Conservation (phyloP, 2,113 vertebrate species). For the Percopsis transmontana region DNA sequence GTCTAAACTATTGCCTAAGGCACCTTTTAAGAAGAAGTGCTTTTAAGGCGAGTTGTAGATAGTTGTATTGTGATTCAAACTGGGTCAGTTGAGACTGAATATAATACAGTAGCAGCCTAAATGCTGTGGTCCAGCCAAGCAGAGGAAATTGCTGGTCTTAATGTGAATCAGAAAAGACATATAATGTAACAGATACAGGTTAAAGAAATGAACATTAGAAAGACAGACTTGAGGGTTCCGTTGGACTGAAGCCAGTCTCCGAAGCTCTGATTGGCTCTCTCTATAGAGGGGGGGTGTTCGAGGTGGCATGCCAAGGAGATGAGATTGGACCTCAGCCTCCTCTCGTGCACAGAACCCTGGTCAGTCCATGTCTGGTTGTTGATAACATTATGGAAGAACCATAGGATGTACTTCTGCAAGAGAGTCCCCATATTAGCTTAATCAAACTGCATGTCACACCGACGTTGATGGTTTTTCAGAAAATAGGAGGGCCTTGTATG, state of each 20-base stretch:
- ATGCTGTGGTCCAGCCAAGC: neutral
- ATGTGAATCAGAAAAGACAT: neutral
- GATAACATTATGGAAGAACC: conserved; percentile 74
- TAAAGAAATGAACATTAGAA: conserved; percentile 16
- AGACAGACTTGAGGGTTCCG: conserved; percentile 68
- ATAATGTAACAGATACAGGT: conserved; percentile 4
- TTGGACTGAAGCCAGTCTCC: conserved; percentile 75
- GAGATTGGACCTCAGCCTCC: conserved; percentile 74
- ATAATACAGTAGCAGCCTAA: conserved; percentile 1
- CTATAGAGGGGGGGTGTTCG: conserved; percentile 63
- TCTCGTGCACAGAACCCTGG: conserved; percentile 72
- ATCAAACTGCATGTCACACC: neutral
- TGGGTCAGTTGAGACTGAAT: neutral
- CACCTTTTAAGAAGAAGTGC: no score
- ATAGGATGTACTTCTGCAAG: conserved; percentile 72
- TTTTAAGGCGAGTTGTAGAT: no score
- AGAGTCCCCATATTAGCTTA: conserved; percentile 27
- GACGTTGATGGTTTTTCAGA: neutral
- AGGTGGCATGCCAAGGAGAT: conserved; percentile 79
- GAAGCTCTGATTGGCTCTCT: conserved; percentile 66
- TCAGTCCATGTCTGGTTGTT: conserved; percentile 79
- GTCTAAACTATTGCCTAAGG: no score
- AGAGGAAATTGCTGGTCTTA: neutral
- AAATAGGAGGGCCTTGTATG: neutral
- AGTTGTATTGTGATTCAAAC: no score